Conservation (phyloP, 2,113 vertebrate species). For the Pseudorasbora parva region DNA sequence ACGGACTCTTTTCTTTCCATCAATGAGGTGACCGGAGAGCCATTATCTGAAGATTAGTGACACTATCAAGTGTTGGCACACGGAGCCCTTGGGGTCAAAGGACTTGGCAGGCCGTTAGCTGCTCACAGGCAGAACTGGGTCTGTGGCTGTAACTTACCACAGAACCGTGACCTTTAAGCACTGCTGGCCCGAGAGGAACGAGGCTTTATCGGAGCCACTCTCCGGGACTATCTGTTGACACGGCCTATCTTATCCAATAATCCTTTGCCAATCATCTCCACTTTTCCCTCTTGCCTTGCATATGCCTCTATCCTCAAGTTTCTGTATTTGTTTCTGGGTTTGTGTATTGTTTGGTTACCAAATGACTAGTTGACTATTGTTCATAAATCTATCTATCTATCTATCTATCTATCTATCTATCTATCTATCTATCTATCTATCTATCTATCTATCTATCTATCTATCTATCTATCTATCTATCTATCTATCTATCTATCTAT, state of each 20-base stretch:
- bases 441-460: no score
- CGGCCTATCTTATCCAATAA: constrained; percentile 47
- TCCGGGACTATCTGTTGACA: constrained; percentile 27
- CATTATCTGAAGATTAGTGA: constrained; percentile 53
- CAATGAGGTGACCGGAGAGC: constrained; percentile 35
- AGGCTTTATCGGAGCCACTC: constrained; percentile 44
- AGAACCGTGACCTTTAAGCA: constrained; percentile 32
- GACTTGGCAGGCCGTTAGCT: constrained; percentile 35
- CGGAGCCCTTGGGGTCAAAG: constrained; percentile 43
- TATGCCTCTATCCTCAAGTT: neutral
- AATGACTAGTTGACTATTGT: no score
- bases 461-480: no score
- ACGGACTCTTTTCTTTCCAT: constrained; percentile 16
- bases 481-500: no score
- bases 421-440: no score
- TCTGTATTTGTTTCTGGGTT: neutral
- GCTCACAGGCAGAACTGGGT: neutral
- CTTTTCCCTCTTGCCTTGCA: neutral
- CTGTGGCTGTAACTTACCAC: constrained; percentile 15
- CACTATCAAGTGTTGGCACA: constrained; percentile 40
- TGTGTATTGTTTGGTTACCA: neutral
- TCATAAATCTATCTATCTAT: no score
- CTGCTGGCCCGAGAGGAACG: constrained; percentile 5
- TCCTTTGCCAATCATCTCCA: constrained; percentile 44
- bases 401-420: no score